Evolutionary conservation across 2,888 invertebrate species (phyloP).

Genomic region (Stramonita haemastoma): DNA sequence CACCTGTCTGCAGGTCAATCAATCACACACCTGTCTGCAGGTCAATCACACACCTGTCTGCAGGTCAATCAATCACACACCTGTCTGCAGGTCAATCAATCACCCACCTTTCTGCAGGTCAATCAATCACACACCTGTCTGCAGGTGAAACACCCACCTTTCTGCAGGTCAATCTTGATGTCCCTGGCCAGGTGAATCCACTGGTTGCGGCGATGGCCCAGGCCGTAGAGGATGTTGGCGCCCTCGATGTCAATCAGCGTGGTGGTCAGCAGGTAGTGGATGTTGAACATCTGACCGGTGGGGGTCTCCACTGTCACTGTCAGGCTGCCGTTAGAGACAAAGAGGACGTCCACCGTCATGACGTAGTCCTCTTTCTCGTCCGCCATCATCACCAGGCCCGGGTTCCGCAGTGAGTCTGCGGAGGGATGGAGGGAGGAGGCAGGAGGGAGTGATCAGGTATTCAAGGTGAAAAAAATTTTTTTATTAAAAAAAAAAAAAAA

Average conservation of each 20-base stretch:
- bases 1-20: slow-evolving; percentile 93
- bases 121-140: slow-evolving; percentile 83
- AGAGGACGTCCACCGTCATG: slow-evolving; percentile 82
- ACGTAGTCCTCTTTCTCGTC: slow-evolving; percentile 86
- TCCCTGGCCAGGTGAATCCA: slow-evolving; percentile 92
- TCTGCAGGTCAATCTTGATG: slow-evolving; percentile 92
- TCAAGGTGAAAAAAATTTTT: no score
- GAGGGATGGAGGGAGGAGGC: neutral
- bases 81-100: slow-evolving; percentile 38
- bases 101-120: neutral
- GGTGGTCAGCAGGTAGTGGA: slow-evolving; percentile 89
- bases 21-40: slow-evolving; percentile 87
- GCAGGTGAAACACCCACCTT: slow-evolving; percentile 89
- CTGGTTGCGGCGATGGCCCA: slow-evolving; percentile 79
- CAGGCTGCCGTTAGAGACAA: slow-evolving; percentile 89
- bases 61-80: slow-evolving; percentile 83
- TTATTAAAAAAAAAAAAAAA: neutral
- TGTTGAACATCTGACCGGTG: slow-evolving; percentile 84
- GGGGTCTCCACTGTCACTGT: slow-evolving; percentile 86
- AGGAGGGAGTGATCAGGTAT: neutral
- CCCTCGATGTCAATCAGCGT: slow-evolving; percentile 85
- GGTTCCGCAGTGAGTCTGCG: slow-evolving; percentile 72
- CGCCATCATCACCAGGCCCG: slow-evolving; percentile 80
- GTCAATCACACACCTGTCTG: slow-evolving; percentile 91
- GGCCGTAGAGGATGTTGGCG: slow-evolving; percentile 89